These are phyloP conservation scores for Machaerirhynchus nigripectus DNA, from an alignment of 2,113 vertebrate genomes.

Conservation along the genomic window DNA sequence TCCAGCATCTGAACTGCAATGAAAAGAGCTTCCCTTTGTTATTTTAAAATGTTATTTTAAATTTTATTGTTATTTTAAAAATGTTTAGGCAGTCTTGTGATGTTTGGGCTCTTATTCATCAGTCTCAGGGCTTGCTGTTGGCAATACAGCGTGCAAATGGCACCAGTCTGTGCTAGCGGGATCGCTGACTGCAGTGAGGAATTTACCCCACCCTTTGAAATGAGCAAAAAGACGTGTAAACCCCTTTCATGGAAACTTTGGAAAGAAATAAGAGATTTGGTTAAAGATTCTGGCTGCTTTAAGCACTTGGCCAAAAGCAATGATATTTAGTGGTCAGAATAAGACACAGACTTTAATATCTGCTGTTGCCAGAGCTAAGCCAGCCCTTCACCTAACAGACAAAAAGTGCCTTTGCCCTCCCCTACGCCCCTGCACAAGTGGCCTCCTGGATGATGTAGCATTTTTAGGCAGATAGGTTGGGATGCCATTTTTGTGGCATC, in stretches of 20 bases:
- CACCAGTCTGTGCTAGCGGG: neutral
- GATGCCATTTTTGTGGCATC: neutral
- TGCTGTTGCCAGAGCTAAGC: neutral
- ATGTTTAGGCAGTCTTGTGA: neutral
- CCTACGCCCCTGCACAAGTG: neutral
- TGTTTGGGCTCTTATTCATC: neutral
- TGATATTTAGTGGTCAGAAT: neutral
- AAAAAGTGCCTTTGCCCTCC: neutral
- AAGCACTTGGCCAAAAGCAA: neutral
- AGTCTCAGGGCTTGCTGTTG: neutral
- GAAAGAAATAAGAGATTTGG: neutral
- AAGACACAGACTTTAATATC: neutral
- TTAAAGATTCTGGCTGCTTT: neutral
- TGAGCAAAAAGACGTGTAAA: neutral
- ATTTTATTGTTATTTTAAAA: neutral
- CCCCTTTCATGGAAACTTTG: neutral
- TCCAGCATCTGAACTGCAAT: neutral
- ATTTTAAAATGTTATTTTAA: slow-evolving; percentile 18
- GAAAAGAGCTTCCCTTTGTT: neutral
- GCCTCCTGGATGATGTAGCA: neutral
- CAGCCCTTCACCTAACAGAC: neutral
- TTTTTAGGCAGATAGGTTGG: neutral
- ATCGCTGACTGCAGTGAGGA: neutral
- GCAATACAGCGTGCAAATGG: neutral
- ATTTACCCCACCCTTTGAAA: neutral